Percentiles rank a stretch among this genome's conserved stretches.
Evolutionary conservation across 2,797 vertebrate genomes (phyloP).

Genomic region (Muscicapa comitata): DNA sequence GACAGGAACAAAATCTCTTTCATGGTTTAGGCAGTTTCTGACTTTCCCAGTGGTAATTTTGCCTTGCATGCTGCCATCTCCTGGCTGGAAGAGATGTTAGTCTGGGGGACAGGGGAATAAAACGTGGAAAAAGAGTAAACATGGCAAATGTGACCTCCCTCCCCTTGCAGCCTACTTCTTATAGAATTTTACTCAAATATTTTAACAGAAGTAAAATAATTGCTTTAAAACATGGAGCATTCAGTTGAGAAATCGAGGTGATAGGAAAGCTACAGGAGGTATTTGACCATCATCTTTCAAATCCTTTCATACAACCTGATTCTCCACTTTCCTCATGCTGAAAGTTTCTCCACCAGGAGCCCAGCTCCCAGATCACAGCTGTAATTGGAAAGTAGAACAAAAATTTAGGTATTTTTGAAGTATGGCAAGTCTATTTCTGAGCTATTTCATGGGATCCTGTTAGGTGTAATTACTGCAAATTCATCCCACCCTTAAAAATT

Average conservation of each 20-base stretch:
- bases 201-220: not conserved
- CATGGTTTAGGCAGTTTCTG: not conserved
- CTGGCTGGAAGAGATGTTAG: not conserved
- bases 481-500: not conserved
- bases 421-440: not conserved
- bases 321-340: not conserved
- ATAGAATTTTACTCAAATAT: not conserved
- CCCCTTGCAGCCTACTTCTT: not conserved
- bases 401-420: not conserved
- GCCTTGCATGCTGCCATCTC: conserved; percentile 41
- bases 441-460: not conserved
- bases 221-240: not conserved
- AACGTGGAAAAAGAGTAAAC: not conserved
- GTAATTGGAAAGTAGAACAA: not conserved
- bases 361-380: not conserved
- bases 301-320: not conserved
- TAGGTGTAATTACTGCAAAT: not conserved
- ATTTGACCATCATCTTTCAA: not conserved
- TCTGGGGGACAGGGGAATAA: not conserved
- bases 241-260: not conserved
- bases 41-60: not conserved
- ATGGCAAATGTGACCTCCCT: not conserved
- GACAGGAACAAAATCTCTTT: not conserved
- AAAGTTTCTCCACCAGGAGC: not conserved
- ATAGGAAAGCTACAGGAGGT: not conserved